phyloP scores from a whole-genome alignment of 2,113 vertebrate genomes.

The Cheilinus undulatus region DNA sequence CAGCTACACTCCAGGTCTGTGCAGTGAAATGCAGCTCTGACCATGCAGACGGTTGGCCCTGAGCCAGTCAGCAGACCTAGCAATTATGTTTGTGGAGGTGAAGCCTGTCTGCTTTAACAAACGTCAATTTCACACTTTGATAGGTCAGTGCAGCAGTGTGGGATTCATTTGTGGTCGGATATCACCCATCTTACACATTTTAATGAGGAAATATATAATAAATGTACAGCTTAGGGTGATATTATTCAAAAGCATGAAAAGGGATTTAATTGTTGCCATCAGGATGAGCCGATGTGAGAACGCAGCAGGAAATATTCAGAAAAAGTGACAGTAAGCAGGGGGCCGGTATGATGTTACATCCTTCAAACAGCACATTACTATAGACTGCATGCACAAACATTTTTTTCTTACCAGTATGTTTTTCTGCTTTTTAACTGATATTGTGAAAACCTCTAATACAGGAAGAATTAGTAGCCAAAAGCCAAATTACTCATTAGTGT shows the following conservation, averaged over 20 bases:
- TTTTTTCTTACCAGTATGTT: no score
- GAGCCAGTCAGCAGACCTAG: constrained; percentile 55
- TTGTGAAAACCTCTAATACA: no score
- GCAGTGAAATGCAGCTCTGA: constrained; percentile 61
- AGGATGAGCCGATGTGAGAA: constrained; percentile 13
- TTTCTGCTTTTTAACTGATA: no score
- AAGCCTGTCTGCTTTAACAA: constrained; percentile 51
- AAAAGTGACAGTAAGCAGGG: no score
- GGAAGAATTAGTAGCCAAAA: no score
- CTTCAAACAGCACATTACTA: no score
- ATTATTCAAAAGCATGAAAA: constrained; percentile 1
- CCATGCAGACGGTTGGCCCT: constrained; percentile 58
- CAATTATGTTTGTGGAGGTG: constrained; percentile 56
- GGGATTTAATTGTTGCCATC: constrained; percentile 7
- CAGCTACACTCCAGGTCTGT: constrained; percentile 36
- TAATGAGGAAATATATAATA: constrained; percentile 5
- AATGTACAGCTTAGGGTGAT: constrained; percentile 1
- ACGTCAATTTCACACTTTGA: constrained; percentile 59
- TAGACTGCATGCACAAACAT: no score
- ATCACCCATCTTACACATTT: constrained; percentile 22
- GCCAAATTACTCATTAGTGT: no score
- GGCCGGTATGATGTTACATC: no score
- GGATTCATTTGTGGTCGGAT: constrained; percentile 36
- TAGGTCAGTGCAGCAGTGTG: constrained; percentile 35
- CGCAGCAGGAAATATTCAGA: no score